Evolutionary conservation across 2,113 vertebrate species (phyloP), one percentile per base, ranked within the genome.

Genomic region (Indri indri): DNA sequence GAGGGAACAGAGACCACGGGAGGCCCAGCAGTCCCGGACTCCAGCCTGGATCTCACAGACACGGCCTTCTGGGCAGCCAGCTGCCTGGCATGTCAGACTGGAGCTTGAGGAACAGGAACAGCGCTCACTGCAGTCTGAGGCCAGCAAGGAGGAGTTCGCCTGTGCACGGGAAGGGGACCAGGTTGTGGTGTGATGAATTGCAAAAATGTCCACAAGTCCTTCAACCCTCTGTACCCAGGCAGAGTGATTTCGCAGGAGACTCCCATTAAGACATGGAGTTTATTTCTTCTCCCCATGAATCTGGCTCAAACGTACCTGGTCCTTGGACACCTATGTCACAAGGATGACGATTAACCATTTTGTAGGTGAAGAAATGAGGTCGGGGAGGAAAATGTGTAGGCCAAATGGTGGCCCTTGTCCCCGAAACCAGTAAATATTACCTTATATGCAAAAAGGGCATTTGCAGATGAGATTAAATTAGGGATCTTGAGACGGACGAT

Each of bases 91-190:
- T 0, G 80, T 97, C 13, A 98, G 97, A 22, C 91, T 90, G 0
- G 92, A 61, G n/a, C 9, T 87, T 1, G 47, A 1, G 13, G 96
- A 96, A 16, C 98, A 98, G 52, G 71, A 98, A n/a, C 98, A 98
- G 83, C 11, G 92, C 25, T 97, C 37, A 0, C 23, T 82, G 90
- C 98, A 98, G 88, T 96, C 97, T 2, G 77, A 18, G 3, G 32
- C 94, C 82, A 98, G 40, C 89, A 95, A 42, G 18, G 96, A 96
- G 22, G 96, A 88, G 96, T 98, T 98, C 16, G 73, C 84, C 98
- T 98, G 94, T n/a, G 79, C 32, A 85, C 34, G 82, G 91, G 79
- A 68, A 76, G 61, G 68, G 57, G 27, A n/a, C 59, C 13, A 34
- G 70, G 96, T 87, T 17, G 18, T 0, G 47, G 20, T 32, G 6